Evolutionary conservation across 2,888 invertebrate genomes (phyloP).

Genomic region (Dendrolimus pini): DNA sequence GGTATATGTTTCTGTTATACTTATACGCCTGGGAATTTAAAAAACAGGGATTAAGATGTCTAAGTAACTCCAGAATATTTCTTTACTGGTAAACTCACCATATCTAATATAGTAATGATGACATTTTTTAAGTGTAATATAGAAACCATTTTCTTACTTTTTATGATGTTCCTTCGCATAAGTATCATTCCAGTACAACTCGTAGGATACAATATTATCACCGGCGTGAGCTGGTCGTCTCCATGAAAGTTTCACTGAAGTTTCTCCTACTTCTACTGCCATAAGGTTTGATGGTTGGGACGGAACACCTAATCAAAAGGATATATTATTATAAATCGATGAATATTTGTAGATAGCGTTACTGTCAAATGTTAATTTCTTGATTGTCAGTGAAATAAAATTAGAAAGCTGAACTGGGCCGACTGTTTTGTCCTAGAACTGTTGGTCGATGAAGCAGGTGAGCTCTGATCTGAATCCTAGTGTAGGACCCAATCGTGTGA

Average conservation of each 20-base stretch:
- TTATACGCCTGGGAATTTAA: slow-evolving; percentile 77
- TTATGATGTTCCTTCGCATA: slow-evolving; percentile 93
- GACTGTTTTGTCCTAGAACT: too few relatives aligned
- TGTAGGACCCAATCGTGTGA: too few relatives aligned
- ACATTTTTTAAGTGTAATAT: slow-evolving; percentile 4
- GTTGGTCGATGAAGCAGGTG: too few relatives aligned
- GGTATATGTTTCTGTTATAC: slow-evolving; percentile 89
- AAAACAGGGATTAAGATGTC: too few relatives aligned
- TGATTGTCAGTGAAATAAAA: too few relatives aligned
- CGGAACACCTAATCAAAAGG: slow-evolving; percentile 86
- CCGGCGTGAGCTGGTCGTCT: slow-evolving; percentile 93
- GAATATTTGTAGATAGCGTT: too few relatives aligned
- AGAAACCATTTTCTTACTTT: slow-evolving; percentile 66
- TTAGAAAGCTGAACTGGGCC: too few relatives aligned
- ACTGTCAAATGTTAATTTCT: too few relatives aligned
- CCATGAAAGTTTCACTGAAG: slow-evolving; percentile 94
- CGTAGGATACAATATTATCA: slow-evolving; percentile 96
- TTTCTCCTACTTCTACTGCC: slow-evolving; percentile 91
- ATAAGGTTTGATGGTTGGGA: slow-evolving; percentile 95
- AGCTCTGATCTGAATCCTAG: too few relatives aligned
- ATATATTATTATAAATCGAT: background rate
- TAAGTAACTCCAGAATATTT: too few relatives aligned
- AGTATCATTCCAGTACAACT: slow-evolving; percentile 98
- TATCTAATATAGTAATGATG: too few relatives aligned
- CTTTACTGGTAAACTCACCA: too few relatives aligned